Conservation (phyloP, 2,888 invertebrate species). For the Belgica antarctica region DNA sequence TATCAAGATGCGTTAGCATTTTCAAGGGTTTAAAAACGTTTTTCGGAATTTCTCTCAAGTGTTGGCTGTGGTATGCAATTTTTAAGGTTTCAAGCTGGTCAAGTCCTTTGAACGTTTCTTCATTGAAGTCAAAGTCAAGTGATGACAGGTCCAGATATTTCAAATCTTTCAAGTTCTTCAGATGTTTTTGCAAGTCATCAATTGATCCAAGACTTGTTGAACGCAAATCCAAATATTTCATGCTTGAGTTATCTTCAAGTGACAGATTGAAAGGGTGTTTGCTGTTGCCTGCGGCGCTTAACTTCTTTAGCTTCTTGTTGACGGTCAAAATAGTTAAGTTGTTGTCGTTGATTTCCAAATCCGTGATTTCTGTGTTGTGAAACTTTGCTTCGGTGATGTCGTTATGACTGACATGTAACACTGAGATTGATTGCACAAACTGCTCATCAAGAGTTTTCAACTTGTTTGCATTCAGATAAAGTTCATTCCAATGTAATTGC, state of each 20-base stretch:
- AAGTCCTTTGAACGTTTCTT: neutral
- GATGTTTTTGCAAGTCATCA: neutral
- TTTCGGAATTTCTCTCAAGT: neutral
- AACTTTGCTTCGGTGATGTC: neutral
- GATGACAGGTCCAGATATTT: neutral
- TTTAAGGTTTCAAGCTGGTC: neutral
- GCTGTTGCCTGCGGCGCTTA: neutral
- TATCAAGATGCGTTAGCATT: neutral
- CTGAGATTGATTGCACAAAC: neutral
- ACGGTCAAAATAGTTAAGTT: neutral
- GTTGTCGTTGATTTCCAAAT: neutral
- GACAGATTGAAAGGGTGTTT: no score
- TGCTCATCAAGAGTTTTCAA: neutral
- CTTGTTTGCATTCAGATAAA: constrained; percentile 23
- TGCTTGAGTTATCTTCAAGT: neutral
- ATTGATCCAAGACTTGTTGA: neutral
- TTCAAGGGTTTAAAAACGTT: neutral
- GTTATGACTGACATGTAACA: constrained; percentile 2
- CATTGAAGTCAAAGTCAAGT: neutral
- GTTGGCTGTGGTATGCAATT: neutral
- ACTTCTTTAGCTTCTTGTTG: neutral
- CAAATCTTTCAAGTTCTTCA: neutral
- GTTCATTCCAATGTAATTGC: neutral
- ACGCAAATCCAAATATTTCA: neutral
- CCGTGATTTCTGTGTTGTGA: neutral